phyloP scores from a whole-genome alignment of 2,888 invertebrate genomes.

The Cyrtodaria siliqua region DNA sequence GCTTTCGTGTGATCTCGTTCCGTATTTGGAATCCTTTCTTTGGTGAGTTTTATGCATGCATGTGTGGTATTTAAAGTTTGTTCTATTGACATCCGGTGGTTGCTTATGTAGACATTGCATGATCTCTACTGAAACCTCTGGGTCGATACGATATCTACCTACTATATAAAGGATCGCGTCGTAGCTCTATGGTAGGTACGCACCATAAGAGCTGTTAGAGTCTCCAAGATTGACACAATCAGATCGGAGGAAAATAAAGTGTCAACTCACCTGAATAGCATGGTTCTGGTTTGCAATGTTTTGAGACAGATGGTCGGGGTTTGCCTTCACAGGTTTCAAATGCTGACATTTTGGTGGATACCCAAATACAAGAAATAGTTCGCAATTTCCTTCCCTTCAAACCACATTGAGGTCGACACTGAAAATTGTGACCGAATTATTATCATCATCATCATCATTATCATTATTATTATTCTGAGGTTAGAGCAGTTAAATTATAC shows the following conservation, averaged over 20 bases:
- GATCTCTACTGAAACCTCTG: no score
- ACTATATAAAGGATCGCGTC: no score
- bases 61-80: no score
- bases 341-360: conserved; percentile 64
- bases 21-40: no score
- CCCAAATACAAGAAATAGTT: conserved; percentile 76
- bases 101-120: no score
- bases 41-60: no score
- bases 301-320: conserved; percentile 68
- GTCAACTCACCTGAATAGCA: conserved; percentile 64
- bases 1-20: no score
- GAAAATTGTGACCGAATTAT: conserved; percentile 17
- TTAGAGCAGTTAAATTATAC: neutral
- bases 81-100: no score
- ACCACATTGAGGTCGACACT: conserved; percentile 76
- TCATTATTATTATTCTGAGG: neutral
- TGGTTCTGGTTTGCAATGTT: conserved; percentile 67
- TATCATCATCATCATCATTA: neutral
- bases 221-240: no score
- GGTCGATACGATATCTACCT: neutral
- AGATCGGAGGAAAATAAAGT: neutral
- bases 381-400: conserved; percentile 65
- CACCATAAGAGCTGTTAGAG: neutral
- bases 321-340: conserved; percentile 67
- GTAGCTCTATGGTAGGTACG: no score